These are phyloP conservation scores for Anseranas semipalmata DNA, from an alignment of 2,113 vertebrate species.

Conservation along the genomic window DNA sequence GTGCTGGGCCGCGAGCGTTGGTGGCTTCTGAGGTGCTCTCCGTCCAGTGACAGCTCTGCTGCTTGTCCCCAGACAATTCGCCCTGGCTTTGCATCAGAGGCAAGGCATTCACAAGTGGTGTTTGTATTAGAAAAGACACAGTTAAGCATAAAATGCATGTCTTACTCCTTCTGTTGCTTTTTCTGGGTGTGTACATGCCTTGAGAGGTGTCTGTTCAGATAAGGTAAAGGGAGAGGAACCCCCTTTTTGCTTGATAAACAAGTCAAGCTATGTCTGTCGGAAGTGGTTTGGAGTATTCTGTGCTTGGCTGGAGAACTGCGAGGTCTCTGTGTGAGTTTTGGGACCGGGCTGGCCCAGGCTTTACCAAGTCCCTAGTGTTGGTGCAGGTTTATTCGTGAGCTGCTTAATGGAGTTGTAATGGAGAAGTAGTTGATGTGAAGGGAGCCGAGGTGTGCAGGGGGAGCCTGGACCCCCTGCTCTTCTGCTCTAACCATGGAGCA, in stretches of 20 bases:
- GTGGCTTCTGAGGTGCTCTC: neutral
- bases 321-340: neutral
- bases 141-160: neutral
- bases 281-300: neutral
- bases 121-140: neutral
- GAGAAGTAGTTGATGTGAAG: neutral
- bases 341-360: neutral
- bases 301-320: neutral
- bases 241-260: neutral
- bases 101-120: rapidly evolving
- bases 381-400: neutral
- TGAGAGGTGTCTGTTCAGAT: neutral
- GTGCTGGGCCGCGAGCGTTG: neutral
- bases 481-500: neutral
- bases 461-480: rapidly evolving
- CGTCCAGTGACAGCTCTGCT: neutral
- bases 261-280: rapidly evolving
- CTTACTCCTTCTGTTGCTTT: neutral
- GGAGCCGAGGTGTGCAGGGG: rapidly evolving
- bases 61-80: rapidly evolving
- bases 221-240: neutral
- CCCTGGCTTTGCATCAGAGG: neutral
- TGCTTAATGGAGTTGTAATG: neutral
- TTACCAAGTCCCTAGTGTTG: neutral
- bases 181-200: neutral